phyloP scores from a whole-genome alignment of 2,113 vertebrate species.

The Nannobrachium achirus region DNA sequence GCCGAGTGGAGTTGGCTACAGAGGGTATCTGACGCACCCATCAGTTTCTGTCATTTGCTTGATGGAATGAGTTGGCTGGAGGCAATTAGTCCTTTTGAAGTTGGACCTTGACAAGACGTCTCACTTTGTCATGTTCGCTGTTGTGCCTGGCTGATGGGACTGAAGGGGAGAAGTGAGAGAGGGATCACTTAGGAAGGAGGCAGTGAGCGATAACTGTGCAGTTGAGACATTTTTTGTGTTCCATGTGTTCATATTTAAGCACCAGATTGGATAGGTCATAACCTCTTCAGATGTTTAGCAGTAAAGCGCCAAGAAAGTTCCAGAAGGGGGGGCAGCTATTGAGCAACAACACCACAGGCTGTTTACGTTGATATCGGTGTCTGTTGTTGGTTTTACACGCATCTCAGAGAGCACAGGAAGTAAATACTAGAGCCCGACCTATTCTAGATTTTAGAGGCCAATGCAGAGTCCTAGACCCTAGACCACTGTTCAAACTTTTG shows the following conservation, averaged over 20 bases:
- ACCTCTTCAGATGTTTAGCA: slow-evolving; percentile 13
- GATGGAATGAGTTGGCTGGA: slow-evolving; percentile 13
- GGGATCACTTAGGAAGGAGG: neutral
- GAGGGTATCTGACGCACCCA: neutral
- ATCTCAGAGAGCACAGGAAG: slow-evolving; percentile 18
- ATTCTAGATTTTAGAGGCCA: neutral
- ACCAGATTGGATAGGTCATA: slow-evolving; percentile 2
- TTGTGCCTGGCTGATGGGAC: slow-evolving; percentile 13
- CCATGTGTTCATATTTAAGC: slow-evolving; percentile 47
- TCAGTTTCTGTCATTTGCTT: neutral
- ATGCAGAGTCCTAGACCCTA: no score
- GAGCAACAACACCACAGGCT: slow-evolving; percentile 32
- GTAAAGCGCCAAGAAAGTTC: neutral
- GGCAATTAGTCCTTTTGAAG: slow-evolving; percentile 29
- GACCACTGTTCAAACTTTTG: no score
- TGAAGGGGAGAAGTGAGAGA: slow-evolving; percentile 18
- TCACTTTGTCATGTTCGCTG: neutral
- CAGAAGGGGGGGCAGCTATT: slow-evolving; percentile 18
- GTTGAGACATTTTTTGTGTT: slow-evolving; percentile 26
- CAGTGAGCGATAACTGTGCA: slow-evolving; percentile 2
- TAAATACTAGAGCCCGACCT: neutral
- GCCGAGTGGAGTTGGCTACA: no score
- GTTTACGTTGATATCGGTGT: slow-evolving; percentile 56
- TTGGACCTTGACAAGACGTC: slow-evolving; percentile 9
- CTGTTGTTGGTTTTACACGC: slow-evolving; percentile 33